Evolutionary conservation across 2,797 vertebrate genomes (phyloP).

Genomic region (Channa striata): DNA sequence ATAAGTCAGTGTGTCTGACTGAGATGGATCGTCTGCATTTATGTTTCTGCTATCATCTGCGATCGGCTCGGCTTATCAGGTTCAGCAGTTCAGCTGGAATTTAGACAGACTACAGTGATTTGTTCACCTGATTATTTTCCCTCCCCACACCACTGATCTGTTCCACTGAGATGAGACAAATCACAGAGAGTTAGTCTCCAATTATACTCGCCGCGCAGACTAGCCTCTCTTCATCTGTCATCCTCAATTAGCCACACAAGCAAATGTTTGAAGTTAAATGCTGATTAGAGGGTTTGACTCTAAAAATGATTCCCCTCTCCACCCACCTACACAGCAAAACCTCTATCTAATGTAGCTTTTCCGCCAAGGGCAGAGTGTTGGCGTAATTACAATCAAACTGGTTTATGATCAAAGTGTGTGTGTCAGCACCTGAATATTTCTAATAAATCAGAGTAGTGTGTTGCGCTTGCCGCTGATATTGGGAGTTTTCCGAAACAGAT

Average conservation of each 20-base stretch:
- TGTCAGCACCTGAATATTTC: slow-evolving; percentile 32
- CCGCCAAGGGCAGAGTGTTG: slow-evolving; percentile 28
- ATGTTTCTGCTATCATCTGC: slow-evolving; percentile 41
- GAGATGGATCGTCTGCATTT: slow-evolving; percentile 22
- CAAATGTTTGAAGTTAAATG: slow-evolving; percentile 79
- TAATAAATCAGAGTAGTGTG: slow-evolving; percentile 30
- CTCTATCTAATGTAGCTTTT: slow-evolving; percentile 33
- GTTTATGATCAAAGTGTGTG: slow-evolving; percentile 51
- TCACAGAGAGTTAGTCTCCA: slow-evolving; percentile 76
- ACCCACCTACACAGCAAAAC: slow-evolving; percentile 39
- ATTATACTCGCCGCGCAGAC: slow-evolving; percentile 66
- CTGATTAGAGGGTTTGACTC: slow-evolving; percentile 72
- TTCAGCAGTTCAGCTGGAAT: slow-evolving; percentile 60
- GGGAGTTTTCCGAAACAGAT: slow-evolving; percentile 31
- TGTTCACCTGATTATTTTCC: slow-evolving; percentile 77
- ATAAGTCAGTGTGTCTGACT: slow-evolving; percentile 37
- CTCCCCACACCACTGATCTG: slow-evolving; percentile 72
- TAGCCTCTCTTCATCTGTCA: slow-evolving; percentile 72
- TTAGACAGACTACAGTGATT: slow-evolving; percentile 64
- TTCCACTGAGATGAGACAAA: slow-evolving; percentile 75
- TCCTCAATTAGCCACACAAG: slow-evolving; percentile 72
- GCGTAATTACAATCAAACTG: slow-evolving; percentile 57
- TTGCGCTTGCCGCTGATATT: slow-evolving; percentile 8
- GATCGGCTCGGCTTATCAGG: slow-evolving; percentile 60
- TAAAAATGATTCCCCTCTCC: slow-evolving; percentile 53